Base-by-base conservation (phyloP, 2,113 vertebrate species). In the Ctenomys sociabilis region DNA sequence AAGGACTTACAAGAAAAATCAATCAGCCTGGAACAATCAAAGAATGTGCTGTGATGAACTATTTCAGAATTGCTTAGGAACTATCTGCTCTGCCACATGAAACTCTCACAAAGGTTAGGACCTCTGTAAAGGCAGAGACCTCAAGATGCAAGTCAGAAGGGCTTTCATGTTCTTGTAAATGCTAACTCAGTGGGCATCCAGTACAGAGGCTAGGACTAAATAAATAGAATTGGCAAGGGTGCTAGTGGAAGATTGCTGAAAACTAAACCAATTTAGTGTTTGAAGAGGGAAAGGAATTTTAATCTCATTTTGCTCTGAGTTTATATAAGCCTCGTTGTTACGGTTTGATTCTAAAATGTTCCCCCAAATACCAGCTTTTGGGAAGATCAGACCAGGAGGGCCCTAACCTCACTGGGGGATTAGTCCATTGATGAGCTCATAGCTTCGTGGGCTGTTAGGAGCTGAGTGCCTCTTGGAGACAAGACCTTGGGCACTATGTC, bases 151-250 rank as follows among this genome's bases (percentile, higher is more conserved):
- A 61, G 35, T 32, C 54, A 70, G 72, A 49, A 77, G 24, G 43
- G 0, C 14, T 13, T 26, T 81, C 7, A 59, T 10, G 63, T 13
- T 16, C 61, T 43, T 43, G 4, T 72, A 59, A 52, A 49, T 49
- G 28, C 61, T 37, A 13, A 21, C 35, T 35, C 78, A 26, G 2
- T 28, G 19, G 35, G 35, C 52, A 7, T n/a, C 26, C 52, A 8
- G 0, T 1, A 7, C 24, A 19, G 19, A 28, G 3, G 78, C 21
- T 2, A 13, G 49, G 49, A 7, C 19, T 26, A 8, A 32, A 22
- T n/a, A 68, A 80, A 57, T 45, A 12, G 77, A 40, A 80, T 86
- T 72, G 40, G 21, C 52, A 87, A 64, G 54, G 16, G 28, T 61
- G 35, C 54, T 83, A 72, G 52, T 28, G 87, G 57, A 68, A 72